Percentiles rank a stretch among this genome's conserved stretches.
These are phyloP conservation scores for Pseudomyrmex concolor DNA, from an alignment of 1,140 invertebrate genomes.

Conservation along the genomic window DNA sequence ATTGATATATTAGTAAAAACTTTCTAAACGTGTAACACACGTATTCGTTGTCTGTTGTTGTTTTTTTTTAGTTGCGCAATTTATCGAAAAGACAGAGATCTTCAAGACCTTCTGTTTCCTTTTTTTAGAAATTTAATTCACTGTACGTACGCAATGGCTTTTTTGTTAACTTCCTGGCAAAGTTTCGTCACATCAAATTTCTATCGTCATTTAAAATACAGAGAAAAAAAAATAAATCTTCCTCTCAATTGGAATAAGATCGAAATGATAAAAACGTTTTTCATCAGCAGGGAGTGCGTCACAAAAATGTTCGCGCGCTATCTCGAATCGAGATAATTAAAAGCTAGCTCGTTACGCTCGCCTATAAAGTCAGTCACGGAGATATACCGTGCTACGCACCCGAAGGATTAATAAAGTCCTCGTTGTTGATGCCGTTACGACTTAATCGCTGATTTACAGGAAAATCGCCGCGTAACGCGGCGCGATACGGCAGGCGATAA, in stretches of 20 bases:
- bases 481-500: slow-evolving; percentile 43
- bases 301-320: slow-evolving; percentile 7
- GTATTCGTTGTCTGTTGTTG: neutral
- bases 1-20: slow-evolving; percentile 1
- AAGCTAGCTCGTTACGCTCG: slow-evolving; percentile 17
- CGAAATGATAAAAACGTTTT: neutral
- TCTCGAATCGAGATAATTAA: slow-evolving; percentile 26
- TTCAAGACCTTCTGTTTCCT: no score
- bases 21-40: neutral
- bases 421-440: neutral
- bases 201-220: no score
- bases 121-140: no score
- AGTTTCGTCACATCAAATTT: no score
- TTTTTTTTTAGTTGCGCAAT: neutral
- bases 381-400: slow-evolving; percentile 2
- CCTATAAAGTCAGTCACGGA: slow-evolving; percentile 10
- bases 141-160: no score
- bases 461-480: slow-evolving; percentile 37
- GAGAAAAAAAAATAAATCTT: no score
- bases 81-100: neutral
- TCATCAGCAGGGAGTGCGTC: neutral
- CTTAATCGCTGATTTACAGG: slow-evolving; percentile 52
- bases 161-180: no score
- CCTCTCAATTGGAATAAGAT: no score
- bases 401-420: slow-evolving; percentile 42